A percentile compares a stretch with the other conserved stretches of the same genome.
phyloP scores from a whole-genome alignment of 2,797 vertebrate genomes.

The Yasuhikotakia modesta region DNA sequence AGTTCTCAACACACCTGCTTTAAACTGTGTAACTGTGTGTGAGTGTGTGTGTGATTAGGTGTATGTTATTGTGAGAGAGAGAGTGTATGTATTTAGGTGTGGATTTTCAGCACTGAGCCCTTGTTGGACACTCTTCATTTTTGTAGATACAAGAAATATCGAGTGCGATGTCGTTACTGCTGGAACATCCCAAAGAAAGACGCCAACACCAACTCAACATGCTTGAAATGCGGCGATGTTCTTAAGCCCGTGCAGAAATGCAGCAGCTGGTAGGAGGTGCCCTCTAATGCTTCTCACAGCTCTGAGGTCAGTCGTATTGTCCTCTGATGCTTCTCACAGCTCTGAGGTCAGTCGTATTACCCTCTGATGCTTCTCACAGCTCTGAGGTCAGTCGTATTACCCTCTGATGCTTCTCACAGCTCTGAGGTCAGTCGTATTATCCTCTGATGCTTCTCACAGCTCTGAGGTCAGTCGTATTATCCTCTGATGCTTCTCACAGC shows the following conservation, averaged over 20 bases:
- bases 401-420: background rate
- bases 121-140: background rate
- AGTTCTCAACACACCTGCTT: too few relatives aligned
- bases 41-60: too few relatives aligned
- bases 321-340: background rate
- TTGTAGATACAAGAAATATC: constrained; percentile 90
- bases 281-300: background rate
- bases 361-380: background rate
- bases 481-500: background rate
- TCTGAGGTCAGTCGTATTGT: background rate
- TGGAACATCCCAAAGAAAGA: constrained; percentile 90
- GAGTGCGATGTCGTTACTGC: constrained; percentile 83
- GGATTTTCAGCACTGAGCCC: background rate
- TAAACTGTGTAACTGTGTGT: too few relatives aligned
- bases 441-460: background rate
- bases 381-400: background rate
- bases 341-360: background rate
- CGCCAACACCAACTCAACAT: constrained; percentile 75
- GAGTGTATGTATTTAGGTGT: background rate
- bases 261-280: constrained; percentile 56
- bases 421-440: background rate
- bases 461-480: background rate
- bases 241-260: constrained; percentile 73
- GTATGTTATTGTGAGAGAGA: too few relatives aligned
- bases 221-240: constrained; percentile 82